A percentile compares a stretch with the other conserved stretches of the same genome.
Evolutionary conservation across 2,888 invertebrate species (phyloP).

Genomic region (Syrista parreyssii): DNA sequence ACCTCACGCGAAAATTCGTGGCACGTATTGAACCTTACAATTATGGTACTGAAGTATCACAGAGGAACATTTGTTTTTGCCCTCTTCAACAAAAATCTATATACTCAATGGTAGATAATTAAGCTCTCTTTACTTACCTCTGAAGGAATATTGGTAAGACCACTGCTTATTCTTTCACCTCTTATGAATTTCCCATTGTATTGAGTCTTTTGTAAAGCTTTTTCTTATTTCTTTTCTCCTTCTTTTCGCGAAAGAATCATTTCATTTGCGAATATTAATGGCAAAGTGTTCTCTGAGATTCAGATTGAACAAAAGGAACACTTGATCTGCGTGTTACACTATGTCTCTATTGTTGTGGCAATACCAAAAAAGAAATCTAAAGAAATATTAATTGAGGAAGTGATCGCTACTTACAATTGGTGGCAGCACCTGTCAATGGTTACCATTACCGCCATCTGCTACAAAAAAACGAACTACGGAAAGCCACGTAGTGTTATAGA

Average conservation of each 20-base stretch:
- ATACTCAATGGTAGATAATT: neutral
- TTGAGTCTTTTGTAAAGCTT: neutral
- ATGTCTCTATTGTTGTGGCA: neutral
- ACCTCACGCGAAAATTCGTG: slow-evolving; percentile 42
- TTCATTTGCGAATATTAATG: neutral
- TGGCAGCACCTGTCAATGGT: neutral
- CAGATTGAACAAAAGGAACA: neutral
- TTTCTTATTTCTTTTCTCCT: neutral
- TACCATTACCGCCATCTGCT: neutral
- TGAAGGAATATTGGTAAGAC: neutral
- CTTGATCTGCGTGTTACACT: neutral
- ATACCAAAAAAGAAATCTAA: neutral
- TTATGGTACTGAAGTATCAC: neutral
- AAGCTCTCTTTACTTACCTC: neutral
- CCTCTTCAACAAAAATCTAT: neutral
- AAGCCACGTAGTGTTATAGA: neutral
- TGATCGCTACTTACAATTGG: neutral
- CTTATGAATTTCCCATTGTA: neutral
- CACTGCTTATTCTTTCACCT: neutral
- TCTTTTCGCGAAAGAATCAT: neutral
- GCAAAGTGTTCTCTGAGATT: neutral
- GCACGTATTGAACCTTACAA: slow-evolving; percentile 8
- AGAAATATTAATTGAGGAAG: neutral
- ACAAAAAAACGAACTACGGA: neutral
- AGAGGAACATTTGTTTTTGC: neutral